Evolutionary conservation across 2,113 vertebrate genomes (phyloP), one percentile per base, ranked within the genome.

Genomic region (Pycnonotus jocosus): DNA sequence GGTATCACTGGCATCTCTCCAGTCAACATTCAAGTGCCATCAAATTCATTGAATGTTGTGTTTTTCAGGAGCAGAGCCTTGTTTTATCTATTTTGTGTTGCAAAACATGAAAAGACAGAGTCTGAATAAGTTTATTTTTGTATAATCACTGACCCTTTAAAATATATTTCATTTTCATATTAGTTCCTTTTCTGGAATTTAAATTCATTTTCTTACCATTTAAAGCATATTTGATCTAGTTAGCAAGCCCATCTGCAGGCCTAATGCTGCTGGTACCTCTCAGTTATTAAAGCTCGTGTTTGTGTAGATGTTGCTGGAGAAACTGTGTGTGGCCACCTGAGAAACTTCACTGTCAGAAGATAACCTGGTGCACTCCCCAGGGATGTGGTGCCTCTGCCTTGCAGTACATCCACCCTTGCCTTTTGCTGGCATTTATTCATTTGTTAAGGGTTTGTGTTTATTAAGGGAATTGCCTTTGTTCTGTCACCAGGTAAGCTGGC

Each of bases 21-120:
- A 94, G 78, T 82, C 74, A 91, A 78, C 50, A 44, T 79, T 95
- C 19, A 82, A 66, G 77, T 79, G 73, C 45, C 25, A 1, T 68
- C 35, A 31, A 68, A 31, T 82, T 92, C 73, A 70, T 1, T 40
- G 40, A 48, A 44, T 76, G 44, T 44, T 78, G 17, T 7, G 37
- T 56, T 93, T 89, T 69, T 66, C 77, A 76, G 64, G 68, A 79
- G 78, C 48, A 76, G 66, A 95, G 48, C 56, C 15, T 91, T 31
- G 30, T 56, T 93, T 90, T 56, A 60, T 93, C 21, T 87, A 14
- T 72, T 95, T 92, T 50, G 30, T 54, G 61, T 64, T 93, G 62
- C 21, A 82, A 57, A 94, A 57, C 65, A 42, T 45, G 42, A 54
- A 92, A 81, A 85, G 53, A 48, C 37, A 28, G 15, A 40, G 21